Conservation (phyloP, 2,888 invertebrate species). For the Hypselothyrea guttata region DNA sequence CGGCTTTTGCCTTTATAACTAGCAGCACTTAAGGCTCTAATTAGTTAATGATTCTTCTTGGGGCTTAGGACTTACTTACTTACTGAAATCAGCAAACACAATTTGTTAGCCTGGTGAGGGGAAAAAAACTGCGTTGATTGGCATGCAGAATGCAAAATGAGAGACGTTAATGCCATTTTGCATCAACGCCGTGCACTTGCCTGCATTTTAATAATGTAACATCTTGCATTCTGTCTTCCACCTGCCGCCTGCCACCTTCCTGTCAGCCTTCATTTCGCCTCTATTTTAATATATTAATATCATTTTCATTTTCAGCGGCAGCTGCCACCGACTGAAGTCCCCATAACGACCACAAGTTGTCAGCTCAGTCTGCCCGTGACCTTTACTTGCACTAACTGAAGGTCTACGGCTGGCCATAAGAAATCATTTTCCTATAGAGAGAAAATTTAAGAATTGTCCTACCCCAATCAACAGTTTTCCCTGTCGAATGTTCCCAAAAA, state of each 20-base stretch:
- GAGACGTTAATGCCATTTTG: constrained; percentile 26
- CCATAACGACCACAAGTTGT: neutral
- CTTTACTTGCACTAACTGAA: neutral
- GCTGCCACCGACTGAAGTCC: neutral
- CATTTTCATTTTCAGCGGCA: constrained; percentile 10
- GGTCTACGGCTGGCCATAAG: neutral
- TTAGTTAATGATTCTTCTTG: constrained; percentile 55
- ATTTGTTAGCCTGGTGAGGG: constrained; percentile 33
- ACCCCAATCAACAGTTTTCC: too few relatives aligned
- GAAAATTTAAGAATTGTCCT: too few relatives aligned
- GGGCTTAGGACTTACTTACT: constrained; percentile 31
- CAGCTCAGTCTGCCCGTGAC: neutral
- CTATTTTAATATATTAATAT: constrained; percentile 22
- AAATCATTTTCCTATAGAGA: too few relatives aligned
- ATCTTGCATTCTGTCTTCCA: constrained; percentile 9
- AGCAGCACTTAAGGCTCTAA: constrained; percentile 33
- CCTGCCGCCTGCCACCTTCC: neutral
- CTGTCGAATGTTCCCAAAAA: too few relatives aligned
- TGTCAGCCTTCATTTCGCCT: neutral
- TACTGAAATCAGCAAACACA: constrained; percentile 29
- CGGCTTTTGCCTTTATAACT: too few relatives aligned
- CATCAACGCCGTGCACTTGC: constrained; percentile 15
- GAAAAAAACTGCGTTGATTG: neutral
- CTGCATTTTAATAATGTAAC: constrained; percentile 46
- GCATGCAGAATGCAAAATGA: too few relatives aligned